A percentile compares a stretch with the other conserved stretches of the same genome.
These are phyloP conservation scores for Pararge aegeria DNA, from an alignment of 1,140 invertebrate species.

Conservation along the genomic window DNA sequence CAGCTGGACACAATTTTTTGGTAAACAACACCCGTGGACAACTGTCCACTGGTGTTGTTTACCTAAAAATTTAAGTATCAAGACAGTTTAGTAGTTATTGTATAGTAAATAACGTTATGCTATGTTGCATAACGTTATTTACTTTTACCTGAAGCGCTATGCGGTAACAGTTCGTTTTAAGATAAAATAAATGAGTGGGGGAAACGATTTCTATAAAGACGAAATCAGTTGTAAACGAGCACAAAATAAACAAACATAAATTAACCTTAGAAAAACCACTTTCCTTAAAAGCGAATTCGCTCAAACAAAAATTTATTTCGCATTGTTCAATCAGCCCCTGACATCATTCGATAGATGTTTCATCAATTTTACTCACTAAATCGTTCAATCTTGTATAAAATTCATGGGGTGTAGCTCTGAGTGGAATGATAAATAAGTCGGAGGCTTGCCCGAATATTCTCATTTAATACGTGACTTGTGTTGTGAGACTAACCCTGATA, in stretches of 20 bases:
- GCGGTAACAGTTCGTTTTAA: too few species aligned
- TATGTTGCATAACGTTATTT: too few species aligned
- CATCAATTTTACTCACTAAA: slow-evolving; percentile 76
- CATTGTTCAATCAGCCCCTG: slow-evolving; percentile 30
- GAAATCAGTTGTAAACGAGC: neutral
- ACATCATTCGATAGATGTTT: slow-evolving; percentile 68
- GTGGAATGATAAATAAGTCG: slow-evolving; percentile 77
- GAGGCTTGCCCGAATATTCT: slow-evolving; percentile 76
- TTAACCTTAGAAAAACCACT: slow-evolving; percentile 8
- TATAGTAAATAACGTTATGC: too few species aligned
- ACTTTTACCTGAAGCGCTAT: too few species aligned
- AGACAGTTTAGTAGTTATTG: too few species aligned
- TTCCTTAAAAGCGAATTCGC: slow-evolving; percentile 7
- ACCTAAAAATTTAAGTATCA: too few species aligned
- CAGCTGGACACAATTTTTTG: too few species aligned
- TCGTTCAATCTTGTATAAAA: slow-evolving; percentile 79
- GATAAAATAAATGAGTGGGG: neutral
- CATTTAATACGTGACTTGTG: slow-evolving; percentile 79
- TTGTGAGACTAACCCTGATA: slow-evolving; percentile 62
- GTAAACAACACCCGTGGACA: too few species aligned
- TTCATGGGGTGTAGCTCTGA: slow-evolving; percentile 75
- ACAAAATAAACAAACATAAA: slow-evolving; percentile 5
- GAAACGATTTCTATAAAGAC: neutral
- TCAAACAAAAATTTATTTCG: slow-evolving; percentile 11
- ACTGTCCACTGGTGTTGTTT: too few species aligned